Evolutionary conservation across 2,113 vertebrate species (phyloP).

Genomic region (Spea multiplicata): DNA sequence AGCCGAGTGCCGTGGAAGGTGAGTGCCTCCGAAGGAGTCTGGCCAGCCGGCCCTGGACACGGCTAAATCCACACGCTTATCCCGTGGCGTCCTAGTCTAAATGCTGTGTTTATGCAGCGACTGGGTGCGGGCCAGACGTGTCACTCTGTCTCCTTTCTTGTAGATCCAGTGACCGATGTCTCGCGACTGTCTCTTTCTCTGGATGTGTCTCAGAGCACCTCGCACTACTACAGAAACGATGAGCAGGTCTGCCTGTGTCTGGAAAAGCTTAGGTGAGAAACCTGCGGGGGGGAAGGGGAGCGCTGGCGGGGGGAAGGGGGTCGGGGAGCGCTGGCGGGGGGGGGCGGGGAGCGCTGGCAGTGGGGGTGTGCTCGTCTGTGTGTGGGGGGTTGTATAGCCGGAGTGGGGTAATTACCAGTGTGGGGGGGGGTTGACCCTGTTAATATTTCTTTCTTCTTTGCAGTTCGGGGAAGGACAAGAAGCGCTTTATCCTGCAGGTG

Average conservation of each 20-base stretch:
- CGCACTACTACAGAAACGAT: conserved; percentile 95
- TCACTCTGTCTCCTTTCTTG: neutral
- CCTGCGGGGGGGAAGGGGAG: neutral
- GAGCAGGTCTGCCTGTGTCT: conserved; percentile 93
- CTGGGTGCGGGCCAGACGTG: neutral
- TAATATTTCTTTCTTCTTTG: conserved; percentile 42
- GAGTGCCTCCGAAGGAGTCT: conserved; percentile 27
- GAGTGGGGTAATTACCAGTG: neutral
- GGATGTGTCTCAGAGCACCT: conserved; percentile 49
- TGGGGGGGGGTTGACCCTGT: neutral
- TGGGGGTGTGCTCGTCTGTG: neutral
- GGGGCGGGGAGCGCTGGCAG: too few relatives aligned
- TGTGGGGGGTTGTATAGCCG: neutral
- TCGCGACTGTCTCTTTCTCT: conserved; percentile 65
- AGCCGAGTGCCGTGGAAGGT: conserved; percentile 81
- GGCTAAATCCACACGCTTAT: too few relatives aligned
- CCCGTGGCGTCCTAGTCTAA: too few relatives aligned
- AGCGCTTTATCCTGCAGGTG: conserved; percentile 84
- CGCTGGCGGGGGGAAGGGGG: too few relatives aligned
- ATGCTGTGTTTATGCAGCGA: too few relatives aligned
- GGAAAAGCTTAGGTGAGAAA: conserved; percentile 84
- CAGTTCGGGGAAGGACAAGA: conserved; percentile 92
- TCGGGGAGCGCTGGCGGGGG: too few relatives aligned
- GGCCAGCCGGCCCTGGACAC: too few relatives aligned
- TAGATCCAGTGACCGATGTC: conserved; percentile 81